Evolutionary conservation across 2,888 invertebrate genomes (phyloP).

Genomic region (Rutpela maculata): DNA sequence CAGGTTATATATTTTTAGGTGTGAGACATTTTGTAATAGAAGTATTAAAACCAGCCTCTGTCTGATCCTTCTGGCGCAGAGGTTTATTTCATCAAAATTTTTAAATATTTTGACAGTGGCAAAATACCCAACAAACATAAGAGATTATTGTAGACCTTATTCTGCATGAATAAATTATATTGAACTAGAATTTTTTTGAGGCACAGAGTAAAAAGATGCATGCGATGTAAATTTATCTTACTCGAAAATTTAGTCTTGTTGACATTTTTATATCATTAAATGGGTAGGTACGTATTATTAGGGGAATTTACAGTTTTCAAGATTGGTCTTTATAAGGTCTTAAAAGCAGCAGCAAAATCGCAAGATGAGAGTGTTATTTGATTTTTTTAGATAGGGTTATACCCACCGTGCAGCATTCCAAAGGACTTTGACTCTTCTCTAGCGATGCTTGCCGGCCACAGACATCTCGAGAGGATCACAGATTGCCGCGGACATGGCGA

Average conservation of each 20-base stretch:
- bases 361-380: conserved; percentile 48
- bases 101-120: too few species aligned
- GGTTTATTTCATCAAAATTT: too few species aligned
- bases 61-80: too few species aligned
- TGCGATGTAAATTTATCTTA: background rate
- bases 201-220: background rate
- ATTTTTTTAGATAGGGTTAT: conserved; percentile 59
- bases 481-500: conserved; percentile 1
- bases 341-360: conserved; percentile 44
- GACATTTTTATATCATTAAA: background rate
- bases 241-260: background rate
- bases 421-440: conserved; percentile 63
- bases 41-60: too few species aligned
- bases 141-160: background rate
- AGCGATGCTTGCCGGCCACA: conserved; percentile 30
- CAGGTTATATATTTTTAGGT: too few species aligned
- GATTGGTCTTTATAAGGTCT: conserved; percentile 20
- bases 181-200: background rate
- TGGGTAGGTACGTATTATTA: background rate
- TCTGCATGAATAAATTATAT: background rate
- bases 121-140: too few species aligned
- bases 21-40: too few species aligned
- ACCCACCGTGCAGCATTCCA: conserved; percentile 68
- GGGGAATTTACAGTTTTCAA: conserved; percentile 7
- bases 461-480: conserved; percentile 32